phyloP scores from a whole-genome alignment of 2,888 invertebrate genomes.

The Meliscaeva auricollis region DNA sequence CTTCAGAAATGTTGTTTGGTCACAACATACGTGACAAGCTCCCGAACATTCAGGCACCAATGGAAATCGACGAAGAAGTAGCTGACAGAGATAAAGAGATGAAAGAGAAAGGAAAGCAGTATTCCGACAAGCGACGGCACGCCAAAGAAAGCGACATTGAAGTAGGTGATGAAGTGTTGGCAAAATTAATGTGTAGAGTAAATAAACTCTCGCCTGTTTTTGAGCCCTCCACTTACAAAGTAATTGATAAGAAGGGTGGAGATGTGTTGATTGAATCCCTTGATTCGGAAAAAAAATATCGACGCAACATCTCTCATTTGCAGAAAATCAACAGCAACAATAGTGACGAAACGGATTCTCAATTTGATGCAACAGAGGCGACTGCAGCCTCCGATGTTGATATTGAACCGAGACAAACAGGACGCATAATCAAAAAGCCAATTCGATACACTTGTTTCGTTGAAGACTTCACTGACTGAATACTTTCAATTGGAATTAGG shows the following conservation, averaged over 20 bases:
- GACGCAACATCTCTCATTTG: not conserved
- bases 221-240: constrained; percentile 1
- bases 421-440: constrained; percentile 1
- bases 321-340: not conserved
- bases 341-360: not conserved
- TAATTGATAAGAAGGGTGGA: constrained; percentile 4
- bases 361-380: not conserved
- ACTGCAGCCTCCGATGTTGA: not conserved
- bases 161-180: constrained; percentile 8
- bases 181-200: not conserved
- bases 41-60: not conserved
- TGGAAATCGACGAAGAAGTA: not conserved
- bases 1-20: not conserved
- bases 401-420: not conserved
- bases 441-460: constrained; percentile 11
- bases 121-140: not conserved
- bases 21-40: not conserved
- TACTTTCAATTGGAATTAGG: too few species aligned
- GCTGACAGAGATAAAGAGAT: constrained; percentile 4
- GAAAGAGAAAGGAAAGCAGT: not conserved
- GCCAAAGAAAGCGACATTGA: not conserved
- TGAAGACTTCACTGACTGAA: constrained; percentile 15
- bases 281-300: constrained; percentile 9
- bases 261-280: not conserved
- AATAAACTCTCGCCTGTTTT: not conserved